Evolutionary conservation across 2,888 invertebrate genomes (phyloP).

Genomic region (Dasypolia templi): DNA sequence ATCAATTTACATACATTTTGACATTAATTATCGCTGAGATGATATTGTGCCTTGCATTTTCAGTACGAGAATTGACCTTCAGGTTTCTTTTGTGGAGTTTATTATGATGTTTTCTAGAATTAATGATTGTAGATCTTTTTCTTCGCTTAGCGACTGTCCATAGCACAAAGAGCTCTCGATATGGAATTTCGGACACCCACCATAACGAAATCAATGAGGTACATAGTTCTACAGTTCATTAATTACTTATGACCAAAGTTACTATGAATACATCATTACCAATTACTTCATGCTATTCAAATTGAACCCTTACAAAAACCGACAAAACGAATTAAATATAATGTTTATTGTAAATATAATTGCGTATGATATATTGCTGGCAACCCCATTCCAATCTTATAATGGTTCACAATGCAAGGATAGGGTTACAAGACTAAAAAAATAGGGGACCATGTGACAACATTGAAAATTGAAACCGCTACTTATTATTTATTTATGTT

Average conservation of each 20-base stretch:
- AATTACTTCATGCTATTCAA: constrained; percentile 34
- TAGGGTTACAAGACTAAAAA: constrained; percentile 64
- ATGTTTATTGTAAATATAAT: constrained; percentile 76
- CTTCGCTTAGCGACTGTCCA: neutral
- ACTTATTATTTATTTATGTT: constrained; percentile 55
- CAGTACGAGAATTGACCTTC: no score
- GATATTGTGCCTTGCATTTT: no score
- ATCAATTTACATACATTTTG: no score
- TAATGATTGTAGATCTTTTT: neutral
- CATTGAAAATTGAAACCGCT: constrained; percentile 60
- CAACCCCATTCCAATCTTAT: constrained; percentile 65
- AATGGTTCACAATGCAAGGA: constrained; percentile 62
- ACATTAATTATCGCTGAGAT: no score
- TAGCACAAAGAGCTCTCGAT: neutral
- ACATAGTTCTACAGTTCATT: neutral
- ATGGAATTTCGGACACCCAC: neutral
- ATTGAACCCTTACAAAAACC: constrained; percentile 53
- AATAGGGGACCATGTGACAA: constrained; percentile 59
- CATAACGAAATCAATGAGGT: neutral
- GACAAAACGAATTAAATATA: constrained; percentile 68
- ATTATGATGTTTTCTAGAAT: neutral
- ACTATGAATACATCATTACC: constrained; percentile 28
- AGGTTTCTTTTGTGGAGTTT: neutral
- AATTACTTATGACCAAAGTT: neutral
- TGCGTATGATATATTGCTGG: constrained; percentile 70